Percentiles rank a stretch among this genome's conserved stretches.
Evolutionary conservation across 1,140 invertebrate species (phyloP).

Genomic region (Camponotus vicinus): DNA sequence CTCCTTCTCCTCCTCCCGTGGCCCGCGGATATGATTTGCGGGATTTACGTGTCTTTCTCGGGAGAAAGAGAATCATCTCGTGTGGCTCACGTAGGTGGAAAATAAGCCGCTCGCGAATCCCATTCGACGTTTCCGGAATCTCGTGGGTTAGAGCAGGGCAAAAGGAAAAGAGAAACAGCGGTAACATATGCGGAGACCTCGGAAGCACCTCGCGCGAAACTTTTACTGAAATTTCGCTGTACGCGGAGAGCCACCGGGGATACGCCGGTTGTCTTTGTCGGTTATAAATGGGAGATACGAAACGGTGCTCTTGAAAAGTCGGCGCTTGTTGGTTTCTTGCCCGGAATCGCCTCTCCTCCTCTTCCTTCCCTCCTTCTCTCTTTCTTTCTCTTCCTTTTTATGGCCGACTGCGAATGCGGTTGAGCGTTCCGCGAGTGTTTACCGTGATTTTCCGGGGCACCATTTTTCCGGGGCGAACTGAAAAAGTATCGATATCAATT

Average conservation of each 20-base stretch:
- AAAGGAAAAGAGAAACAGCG: slow-evolving; percentile 36
- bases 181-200: slow-evolving; percentile 59
- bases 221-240: slow-evolving; percentile 62
- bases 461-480: neutral
- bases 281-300: slow-evolving; percentile 67
- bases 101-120: slow-evolving; percentile 32
- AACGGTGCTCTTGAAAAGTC: slow-evolving; percentile 39
- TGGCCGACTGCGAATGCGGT: slow-evolving; percentile 13
- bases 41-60: slow-evolving; percentile 42
- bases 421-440: slow-evolving; percentile 22
- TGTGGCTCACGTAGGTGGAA: slow-evolving; percentile 48
- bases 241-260: slow-evolving; percentile 20
- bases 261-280: slow-evolving; percentile 42
- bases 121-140: slow-evolving; percentile 40
- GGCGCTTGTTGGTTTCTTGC: slow-evolving; percentile 39
- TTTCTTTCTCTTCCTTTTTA: slow-evolving; percentile 20
- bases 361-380: neutral
- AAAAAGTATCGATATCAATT: slow-evolving; percentile 15
- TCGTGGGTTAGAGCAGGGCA: neutral
- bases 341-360: slow-evolving; percentile 16
- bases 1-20: slow-evolving; percentile 22
- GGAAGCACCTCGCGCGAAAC: slow-evolving; percentile 43
- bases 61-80: slow-evolving; percentile 15
- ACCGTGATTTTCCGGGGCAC: slow-evolving; percentile 25
- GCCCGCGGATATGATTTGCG: slow-evolving; percentile 52